These are phyloP conservation scores for Rhagologus leucostigma DNA, from an alignment of 2,113 vertebrate species.

Conservation along the genomic window DNA sequence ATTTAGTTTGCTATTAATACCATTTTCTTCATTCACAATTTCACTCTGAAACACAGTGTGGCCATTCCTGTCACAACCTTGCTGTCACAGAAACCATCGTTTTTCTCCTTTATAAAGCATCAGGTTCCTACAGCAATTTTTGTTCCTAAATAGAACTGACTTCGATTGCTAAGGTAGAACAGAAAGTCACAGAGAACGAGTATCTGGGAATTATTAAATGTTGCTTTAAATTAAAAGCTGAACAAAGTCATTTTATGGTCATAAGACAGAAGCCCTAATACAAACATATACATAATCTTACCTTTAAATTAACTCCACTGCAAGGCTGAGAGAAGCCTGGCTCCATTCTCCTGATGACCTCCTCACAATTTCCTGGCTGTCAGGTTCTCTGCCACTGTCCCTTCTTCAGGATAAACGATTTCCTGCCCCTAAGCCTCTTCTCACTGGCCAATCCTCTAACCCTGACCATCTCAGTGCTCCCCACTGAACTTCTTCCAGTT, in stretches of 20 bases:
- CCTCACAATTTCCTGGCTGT: not conserved
- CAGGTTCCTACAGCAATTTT: not conserved
- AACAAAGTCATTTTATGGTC: not conserved
- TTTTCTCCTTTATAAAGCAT: not conserved
- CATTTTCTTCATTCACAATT: not conserved
- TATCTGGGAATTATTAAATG: not conserved
- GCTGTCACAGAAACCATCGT: not conserved
- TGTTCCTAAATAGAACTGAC: not conserved
- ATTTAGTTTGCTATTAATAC: not conserved
- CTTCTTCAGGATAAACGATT: not conserved
- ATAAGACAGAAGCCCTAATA: not conserved
- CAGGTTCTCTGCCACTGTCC: not conserved
- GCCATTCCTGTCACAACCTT: not conserved
- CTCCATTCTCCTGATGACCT: not conserved
- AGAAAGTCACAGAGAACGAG: not conserved
- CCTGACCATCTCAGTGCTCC: not conserved
- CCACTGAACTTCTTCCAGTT: not conserved
- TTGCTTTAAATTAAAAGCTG: not conserved
- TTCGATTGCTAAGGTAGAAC: not conserved
- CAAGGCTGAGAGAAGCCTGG: not conserved
- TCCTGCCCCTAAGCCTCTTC: not conserved
- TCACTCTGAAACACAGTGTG: not conserved
- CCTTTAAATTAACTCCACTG: not conserved
- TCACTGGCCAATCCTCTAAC: not conserved
- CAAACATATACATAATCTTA: not conserved